Conservation (phyloP, 2,797 vertebrate species). For the Graptemys geographica region DNA sequence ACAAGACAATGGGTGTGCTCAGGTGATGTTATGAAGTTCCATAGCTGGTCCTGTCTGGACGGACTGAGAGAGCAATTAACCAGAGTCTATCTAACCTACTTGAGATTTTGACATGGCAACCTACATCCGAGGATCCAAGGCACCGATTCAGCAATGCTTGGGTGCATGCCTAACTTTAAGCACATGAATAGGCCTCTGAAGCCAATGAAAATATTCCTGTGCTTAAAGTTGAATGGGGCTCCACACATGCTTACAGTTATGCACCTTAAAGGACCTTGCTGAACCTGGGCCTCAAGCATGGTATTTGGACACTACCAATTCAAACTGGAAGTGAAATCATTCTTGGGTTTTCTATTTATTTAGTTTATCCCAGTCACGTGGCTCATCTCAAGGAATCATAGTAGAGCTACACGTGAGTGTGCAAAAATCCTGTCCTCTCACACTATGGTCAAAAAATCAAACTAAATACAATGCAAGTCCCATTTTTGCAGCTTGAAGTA, state of each 20-base stretch:
- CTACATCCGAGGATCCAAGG: not conserved
- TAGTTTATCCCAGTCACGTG: fast-evolving
- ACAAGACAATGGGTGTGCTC: not conserved
- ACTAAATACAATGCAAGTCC: not conserved
- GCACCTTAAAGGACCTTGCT: not conserved
- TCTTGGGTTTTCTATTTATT: not conserved
- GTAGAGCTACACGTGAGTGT: not conserved
- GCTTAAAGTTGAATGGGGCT: not conserved
- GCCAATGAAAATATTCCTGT: conserved; percentile 36
- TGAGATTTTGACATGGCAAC: not conserved
- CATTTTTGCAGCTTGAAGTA: not conserved
- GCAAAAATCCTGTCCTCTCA: not conserved
- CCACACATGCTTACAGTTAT: conserved; percentile 50
- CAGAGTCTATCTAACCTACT: not conserved
- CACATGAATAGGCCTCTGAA: conserved; percentile 35
- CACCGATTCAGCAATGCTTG: conserved; percentile 23
- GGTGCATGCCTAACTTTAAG: conserved; percentile 24
- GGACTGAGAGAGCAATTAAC: not conserved
- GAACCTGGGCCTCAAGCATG: conserved; percentile 45
- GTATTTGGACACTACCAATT: conserved; percentile 42
- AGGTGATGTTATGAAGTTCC: not conserved
- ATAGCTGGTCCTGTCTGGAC: not conserved
- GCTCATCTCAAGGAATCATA: not conserved
- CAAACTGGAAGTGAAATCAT: conserved; percentile 48
- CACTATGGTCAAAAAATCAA: not conserved